phyloP scores from a whole-genome alignment of 2,797 vertebrate species.

The Epinephelus coioides region DNA sequence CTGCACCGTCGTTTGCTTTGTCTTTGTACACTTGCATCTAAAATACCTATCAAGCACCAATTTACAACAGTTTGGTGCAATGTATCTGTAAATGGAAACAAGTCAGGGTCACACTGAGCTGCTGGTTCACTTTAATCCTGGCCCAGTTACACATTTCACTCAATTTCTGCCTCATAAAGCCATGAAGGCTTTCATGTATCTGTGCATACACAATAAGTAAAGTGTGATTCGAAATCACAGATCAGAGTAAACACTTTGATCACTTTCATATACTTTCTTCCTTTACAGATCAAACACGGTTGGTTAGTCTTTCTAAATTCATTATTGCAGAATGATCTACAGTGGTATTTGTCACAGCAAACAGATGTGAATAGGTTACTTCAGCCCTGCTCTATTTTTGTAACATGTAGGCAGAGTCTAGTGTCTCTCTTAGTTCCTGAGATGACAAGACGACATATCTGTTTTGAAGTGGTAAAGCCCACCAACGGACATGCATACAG shows the following conservation, averaged over 20 bases:
- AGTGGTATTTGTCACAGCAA: background rate
- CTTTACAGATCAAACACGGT: background rate
- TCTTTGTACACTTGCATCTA: background rate
- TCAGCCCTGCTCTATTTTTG: background rate
- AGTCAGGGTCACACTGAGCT: background rate
- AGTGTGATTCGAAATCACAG: background rate
- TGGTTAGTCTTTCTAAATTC: background rate
- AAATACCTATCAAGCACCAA: background rate
- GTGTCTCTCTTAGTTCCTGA: background rate
- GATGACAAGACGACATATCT: background rate
- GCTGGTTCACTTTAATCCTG: background rate
- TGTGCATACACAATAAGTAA: background rate
- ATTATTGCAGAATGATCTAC: background rate
- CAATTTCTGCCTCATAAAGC: background rate
- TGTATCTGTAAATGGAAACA: background rate
- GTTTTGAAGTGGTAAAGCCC: slow-evolving; percentile 44
- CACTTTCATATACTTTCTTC: too few relatives aligned
- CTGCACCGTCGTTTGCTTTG: background rate
- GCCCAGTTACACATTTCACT: background rate
- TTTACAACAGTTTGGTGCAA: background rate
- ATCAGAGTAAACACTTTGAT: background rate
- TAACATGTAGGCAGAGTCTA: background rate
- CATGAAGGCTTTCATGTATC: background rate
- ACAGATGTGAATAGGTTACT: background rate
- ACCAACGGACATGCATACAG: background rate